Base-by-base conservation (phyloP, 2,888 invertebrate species). In the Neelides folsomi region DNA sequence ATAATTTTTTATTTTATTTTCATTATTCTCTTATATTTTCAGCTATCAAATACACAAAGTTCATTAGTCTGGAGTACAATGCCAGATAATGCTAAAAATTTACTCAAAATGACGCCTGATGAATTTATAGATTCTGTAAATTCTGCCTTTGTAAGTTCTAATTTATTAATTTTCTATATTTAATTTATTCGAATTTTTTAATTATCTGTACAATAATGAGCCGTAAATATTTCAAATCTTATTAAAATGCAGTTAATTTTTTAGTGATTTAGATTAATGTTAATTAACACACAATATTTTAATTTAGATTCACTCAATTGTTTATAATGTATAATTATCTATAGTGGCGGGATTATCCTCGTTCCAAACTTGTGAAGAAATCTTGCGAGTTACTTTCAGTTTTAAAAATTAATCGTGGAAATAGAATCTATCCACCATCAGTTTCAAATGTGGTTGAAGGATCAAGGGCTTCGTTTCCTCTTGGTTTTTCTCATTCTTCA, bases 11-110 rank as follows among this genome's bases (percentile, higher is more conserved):
- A 12, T 6, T 16, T 7, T 27, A 34, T 15, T 40, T 53, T 52
- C 15, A 48, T 47, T 42, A 49, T 46, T 51, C 12, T 37, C 9
- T 53, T 57, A 54, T 47, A 56, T 60, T 67, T 68, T 39, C 66
- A 82, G 78, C 69, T 94, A 18, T 81, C 79, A 59, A 76, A 81
- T 27, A 76, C 74, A 15, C 72, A 79, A 42, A 89, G 90, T 67
- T 94, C 93, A 0, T 73, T 98, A n/a, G 94, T 97, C 1, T 98
- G 97, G 98, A 83, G 85, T 15, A 86, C 87, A 1, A 80, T 82
- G 38, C 75, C 77, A 2, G 74, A 78, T 18, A 77, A 87, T 65
- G 89, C 90, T 0, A 82, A 85, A 66, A 70, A 78, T 49, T 72
- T 97, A 19, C 69, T 86, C 42, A 68, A 75, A 18, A 69, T 90